Evolutionary conservation across 1,140 invertebrate genomes (phyloP).

Genomic region (Aporrectodea caliginosa): DNA sequence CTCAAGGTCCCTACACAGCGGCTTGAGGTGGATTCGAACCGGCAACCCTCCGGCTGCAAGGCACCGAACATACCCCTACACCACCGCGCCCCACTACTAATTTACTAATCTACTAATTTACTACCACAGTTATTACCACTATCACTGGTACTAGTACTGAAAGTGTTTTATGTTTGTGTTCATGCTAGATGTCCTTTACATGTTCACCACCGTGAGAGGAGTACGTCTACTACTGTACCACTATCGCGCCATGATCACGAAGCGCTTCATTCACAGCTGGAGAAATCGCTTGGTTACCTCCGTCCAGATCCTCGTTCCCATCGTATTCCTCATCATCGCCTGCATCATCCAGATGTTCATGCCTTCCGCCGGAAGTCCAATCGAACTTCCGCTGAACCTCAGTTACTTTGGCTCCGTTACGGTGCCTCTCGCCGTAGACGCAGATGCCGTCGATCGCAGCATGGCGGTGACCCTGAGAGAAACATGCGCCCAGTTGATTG

Average conservation of each 20-base stretch:
- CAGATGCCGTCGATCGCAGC: neutral
- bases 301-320: slow-evolving; percentile 13
- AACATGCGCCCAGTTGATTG: neutral
- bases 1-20: too few relatives aligned
- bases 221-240: neutral
- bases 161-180: too few relatives aligned
- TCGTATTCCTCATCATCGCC: slow-evolving; percentile 5
- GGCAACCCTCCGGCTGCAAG: too few relatives aligned
- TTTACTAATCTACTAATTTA: too few relatives aligned
- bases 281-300: slow-evolving; percentile 4
- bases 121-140: too few relatives aligned
- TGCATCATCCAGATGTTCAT: neutral
- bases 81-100: too few relatives aligned
- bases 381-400: neutral
- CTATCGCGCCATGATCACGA: neutral
- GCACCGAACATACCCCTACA: too few relatives aligned
- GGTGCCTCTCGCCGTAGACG: neutral
- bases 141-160: too few relatives aligned
- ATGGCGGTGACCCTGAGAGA: neutral
- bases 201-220: neutral
- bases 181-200: neutral
- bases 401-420: neutral
- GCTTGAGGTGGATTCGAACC: too few relatives aligned
- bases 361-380: neutral
- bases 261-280: slow-evolving; percentile 7